Conservation (phyloP, 2,113 vertebrate genomes). For the Clarias batrachus region DNA sequence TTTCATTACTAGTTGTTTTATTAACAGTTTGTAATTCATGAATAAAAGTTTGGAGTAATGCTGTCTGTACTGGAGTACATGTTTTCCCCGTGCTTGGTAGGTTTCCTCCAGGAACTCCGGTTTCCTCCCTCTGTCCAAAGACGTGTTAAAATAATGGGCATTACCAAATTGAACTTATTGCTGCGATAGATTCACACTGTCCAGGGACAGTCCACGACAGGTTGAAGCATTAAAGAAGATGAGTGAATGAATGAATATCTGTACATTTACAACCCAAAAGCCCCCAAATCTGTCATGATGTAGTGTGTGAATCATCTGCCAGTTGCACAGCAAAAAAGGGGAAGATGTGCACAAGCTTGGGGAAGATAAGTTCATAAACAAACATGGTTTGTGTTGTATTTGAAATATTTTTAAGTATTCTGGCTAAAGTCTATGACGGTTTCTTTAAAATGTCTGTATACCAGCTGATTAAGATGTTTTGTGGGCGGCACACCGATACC, state of each 20-base stretch:
- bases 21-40: no score
- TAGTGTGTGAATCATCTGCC: background rate
- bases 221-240: no score
- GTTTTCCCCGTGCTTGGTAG: no score
- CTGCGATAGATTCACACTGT: no score
- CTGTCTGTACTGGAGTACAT: background rate
- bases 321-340: background rate
- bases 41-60: background rate
- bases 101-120: no score
- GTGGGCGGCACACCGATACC: background rate
- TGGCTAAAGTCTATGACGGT: background rate
- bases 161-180: no score
- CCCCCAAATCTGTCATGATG: background rate
- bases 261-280: background rate
- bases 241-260: background rate
- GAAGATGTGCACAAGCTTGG: background rate
- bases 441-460: background rate
- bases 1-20: background rate
- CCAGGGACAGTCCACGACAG: no score
- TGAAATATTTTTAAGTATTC: background rate
- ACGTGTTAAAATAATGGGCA: no score
- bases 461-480: background rate
- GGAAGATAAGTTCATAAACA: slow-evolving; percentile 5
- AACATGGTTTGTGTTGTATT: background rate
- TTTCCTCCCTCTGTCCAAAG: no score